Conservation (phyloP, 2,113 vertebrate genomes). For the Campylomormyrus tamandua region DNA sequence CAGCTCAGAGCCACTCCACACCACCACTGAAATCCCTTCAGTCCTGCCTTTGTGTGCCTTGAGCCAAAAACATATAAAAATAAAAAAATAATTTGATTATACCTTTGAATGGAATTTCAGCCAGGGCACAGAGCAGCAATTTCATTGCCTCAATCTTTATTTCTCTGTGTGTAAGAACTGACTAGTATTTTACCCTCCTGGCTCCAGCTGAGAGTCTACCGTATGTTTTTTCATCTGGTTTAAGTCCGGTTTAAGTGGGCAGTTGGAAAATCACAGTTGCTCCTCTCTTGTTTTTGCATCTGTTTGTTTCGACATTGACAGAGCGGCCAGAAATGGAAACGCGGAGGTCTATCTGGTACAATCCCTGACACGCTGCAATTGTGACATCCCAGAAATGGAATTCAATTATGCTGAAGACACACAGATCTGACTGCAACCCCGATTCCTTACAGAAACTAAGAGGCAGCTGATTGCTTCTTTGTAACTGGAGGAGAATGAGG, state of each 20-base stretch:
- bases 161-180: conserved; percentile 41
- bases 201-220: background rate
- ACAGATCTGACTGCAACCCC: background rate
- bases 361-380: background rate
- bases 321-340: background rate
- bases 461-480: background rate
- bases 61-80: conserved; percentile 27
- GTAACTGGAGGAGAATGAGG: background rate
- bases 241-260: conserved; percentile 30
- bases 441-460: background rate
- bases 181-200: conserved; percentile 32
- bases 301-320: conserved; percentile 21
- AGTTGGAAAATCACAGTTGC: conserved; percentile 35
- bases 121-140: conserved; percentile 30
- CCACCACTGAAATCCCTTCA: conserved; percentile 24
- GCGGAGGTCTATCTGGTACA: background rate
- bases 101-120: conserved; percentile 40
- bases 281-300: conserved; percentile 28
- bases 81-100: conserved; percentile 44
- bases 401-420: conserved; percentile 1
- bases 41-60: conserved; percentile 4
- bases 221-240: conserved; percentile 20
- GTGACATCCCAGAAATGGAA: background rate
- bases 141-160: conserved; percentile 39
- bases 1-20: conserved; percentile 18